phyloP scores from a whole-genome alignment of 2,113 vertebrate species.

The Thunnus thynnus region DNA sequence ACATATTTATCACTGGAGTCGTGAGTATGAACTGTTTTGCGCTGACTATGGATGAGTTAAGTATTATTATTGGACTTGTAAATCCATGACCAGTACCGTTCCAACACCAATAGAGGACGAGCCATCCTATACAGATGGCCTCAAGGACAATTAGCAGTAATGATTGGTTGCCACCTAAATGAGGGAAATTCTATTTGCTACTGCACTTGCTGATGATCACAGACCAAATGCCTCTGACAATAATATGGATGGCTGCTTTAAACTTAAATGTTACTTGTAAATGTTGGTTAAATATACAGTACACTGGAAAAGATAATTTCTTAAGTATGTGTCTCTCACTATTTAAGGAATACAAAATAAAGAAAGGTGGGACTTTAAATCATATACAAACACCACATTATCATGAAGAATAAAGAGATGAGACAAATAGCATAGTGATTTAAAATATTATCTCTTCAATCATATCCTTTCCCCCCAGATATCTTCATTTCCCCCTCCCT shows the following conservation, averaged over 20 bases:
- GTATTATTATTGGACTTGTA: constrained; percentile 79
- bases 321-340: background rate
- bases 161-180: constrained; percentile 84
- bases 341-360: constrained; percentile 30
- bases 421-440: constrained; percentile 67
- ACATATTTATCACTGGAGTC: constrained; percentile 58
- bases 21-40: constrained; percentile 47
- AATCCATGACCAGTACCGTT: constrained; percentile 75
- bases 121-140: constrained; percentile 82
- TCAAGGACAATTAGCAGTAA: constrained; percentile 84
- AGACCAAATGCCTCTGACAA: constrained; percentile 75
- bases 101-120: constrained; percentile 76
- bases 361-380: constrained; percentile 34
- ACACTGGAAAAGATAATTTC: background rate
- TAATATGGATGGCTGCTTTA: constrained; percentile 70
- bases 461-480: constrained; percentile 72
- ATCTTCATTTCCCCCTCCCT: constrained; percentile 64
- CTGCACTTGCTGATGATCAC: constrained; percentile 78
- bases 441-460: constrained; percentile 82
- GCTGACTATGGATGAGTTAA: constrained; percentile 69
- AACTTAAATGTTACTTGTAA: constrained; percentile 50
- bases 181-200: constrained; percentile 81
- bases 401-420: constrained; percentile 60
- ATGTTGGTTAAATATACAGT: constrained; percentile 28
- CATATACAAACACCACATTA: constrained; percentile 35